Base-by-base conservation (phyloP, 2,888 invertebrate species). In the Notodonta dromedarius region DNA sequence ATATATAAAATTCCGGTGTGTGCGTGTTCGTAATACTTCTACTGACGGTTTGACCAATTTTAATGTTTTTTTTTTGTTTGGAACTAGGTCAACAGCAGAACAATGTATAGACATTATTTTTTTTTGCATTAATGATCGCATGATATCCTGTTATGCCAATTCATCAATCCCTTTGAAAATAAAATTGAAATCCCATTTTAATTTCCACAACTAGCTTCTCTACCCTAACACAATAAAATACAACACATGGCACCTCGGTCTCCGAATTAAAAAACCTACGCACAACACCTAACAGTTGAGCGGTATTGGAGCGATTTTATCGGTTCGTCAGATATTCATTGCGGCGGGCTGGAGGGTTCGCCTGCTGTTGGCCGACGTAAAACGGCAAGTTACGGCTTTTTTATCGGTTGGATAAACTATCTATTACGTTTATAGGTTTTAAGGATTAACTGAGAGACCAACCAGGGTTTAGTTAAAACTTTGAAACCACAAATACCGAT, bases 251-350 rank as follows among this genome's bases (percentile, higher is more conserved):
- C 52, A 50, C 50, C 16, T 50, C 50, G 4, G 52, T 52, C 12
- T 32, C 16, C 52, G 52, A 52, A 52, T 52, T 52, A 32, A 52
- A 53, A 54, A 54, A 13, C 54, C 54, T 35, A 54, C 54, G 53
- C 53, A 39, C 39, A n/a, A 54, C 54, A 39, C 35, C 13, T 53
- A 35, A 13, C 35, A 24, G 53, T 9, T 53, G 54, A 24, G n/a
- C 39, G n/a, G 39, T 39, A 39, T 54, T 54, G 52, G 35, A 13
- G 39, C n/a, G 39, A 5, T 54, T 35, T 39, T 39, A 54, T 39
- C 39, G 39, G 39, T 9, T 13, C 9, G 54, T 39, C 32, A 32
- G 14, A 54, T 54, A 39, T 54, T 54, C 54, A 54, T 54, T 54
- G 54, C 39, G n/a, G 54, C 11, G 14, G 14, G 9, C 32, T 13